These are phyloP conservation scores for Dinothrombium tinctorium DNA, from an alignment of 1,140 invertebrate species.

Conservation along the genomic window DNA sequence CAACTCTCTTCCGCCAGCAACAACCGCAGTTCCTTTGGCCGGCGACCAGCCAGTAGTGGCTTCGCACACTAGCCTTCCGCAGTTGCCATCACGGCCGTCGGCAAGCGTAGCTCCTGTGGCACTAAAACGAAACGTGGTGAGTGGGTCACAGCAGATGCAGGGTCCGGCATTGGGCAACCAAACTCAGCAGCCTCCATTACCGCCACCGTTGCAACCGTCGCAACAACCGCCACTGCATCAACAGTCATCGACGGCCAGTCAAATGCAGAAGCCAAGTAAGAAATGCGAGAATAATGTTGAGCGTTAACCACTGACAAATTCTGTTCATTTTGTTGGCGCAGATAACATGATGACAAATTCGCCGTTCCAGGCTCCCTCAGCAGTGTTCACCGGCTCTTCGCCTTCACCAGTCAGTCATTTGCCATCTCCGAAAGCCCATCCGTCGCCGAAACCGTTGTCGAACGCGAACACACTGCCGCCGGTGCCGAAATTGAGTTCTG, in stretches of 20 bases:
- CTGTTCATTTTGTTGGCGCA: background rate
- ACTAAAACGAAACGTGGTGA: background rate
- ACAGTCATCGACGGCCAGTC: background rate
- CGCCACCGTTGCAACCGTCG: background rate
- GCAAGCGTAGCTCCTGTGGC: background rate
- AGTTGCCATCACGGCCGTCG: background rate
- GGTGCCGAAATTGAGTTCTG: too few relatives aligned
- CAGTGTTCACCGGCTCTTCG: background rate
- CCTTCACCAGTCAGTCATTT: background rate
- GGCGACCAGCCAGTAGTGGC: background rate
- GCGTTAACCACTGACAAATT: background rate
- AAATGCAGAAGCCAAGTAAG: too few relatives aligned
- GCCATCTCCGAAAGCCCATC: too few relatives aligned
- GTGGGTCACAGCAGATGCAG: background rate
- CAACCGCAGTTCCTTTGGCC: background rate
- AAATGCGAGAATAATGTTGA: background rate
- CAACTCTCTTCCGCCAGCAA: background rate
- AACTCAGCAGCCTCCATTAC: background rate
- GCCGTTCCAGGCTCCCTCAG: background rate
- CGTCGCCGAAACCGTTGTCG: too few relatives aligned
- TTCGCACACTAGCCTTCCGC: conserved; percentile 1
- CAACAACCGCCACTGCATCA: background rate
- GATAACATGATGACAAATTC: too few relatives aligned
- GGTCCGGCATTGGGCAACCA: too few relatives aligned
- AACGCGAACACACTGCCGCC: too few relatives aligned